Conservation (phyloP, 2,797 vertebrate genomes). For the Galago senegalensis region DNA sequence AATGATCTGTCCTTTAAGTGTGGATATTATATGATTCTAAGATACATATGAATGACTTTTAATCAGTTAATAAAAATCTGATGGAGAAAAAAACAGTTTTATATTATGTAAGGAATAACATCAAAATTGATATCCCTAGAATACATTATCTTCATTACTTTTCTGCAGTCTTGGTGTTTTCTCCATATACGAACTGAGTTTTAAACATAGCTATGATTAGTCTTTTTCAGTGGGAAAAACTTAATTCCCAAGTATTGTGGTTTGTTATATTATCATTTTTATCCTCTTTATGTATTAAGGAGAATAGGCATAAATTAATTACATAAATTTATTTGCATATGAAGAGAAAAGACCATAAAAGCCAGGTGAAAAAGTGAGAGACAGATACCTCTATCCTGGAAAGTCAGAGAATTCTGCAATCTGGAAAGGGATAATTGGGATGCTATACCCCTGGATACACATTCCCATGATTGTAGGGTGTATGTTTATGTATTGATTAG, state of each 20-base stretch:
- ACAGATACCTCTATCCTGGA: not conserved
- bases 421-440: not conserved
- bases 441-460: not conserved
- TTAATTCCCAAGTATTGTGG: conserved; percentile 25
- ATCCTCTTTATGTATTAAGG: conserved; percentile 14
- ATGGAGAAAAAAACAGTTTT: not conserved
- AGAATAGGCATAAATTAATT: not conserved
- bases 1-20: not conserved
- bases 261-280: not conserved
- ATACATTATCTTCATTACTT: conserved; percentile 13
- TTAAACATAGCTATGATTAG: not conserved
- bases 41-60: conserved; percentile 6
- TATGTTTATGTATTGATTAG: not conserved
- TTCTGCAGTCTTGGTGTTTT: conserved; percentile 11
- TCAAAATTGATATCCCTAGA: conserved; percentile 16
- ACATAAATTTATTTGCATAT: conserved; percentile 25
- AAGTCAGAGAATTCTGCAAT: not conserved
- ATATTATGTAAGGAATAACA: not conserved
- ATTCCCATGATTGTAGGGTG: not conserved
- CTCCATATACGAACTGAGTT: not conserved
- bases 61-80: conserved; percentile 11
- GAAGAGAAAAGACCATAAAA: not conserved
- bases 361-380: not conserved
- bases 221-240: conserved; percentile 31
- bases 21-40: conserved; percentile 22